Evolutionary conservation across 1,140 invertebrate species (phyloP).

Genomic region (Drosophila arawakana): DNA sequence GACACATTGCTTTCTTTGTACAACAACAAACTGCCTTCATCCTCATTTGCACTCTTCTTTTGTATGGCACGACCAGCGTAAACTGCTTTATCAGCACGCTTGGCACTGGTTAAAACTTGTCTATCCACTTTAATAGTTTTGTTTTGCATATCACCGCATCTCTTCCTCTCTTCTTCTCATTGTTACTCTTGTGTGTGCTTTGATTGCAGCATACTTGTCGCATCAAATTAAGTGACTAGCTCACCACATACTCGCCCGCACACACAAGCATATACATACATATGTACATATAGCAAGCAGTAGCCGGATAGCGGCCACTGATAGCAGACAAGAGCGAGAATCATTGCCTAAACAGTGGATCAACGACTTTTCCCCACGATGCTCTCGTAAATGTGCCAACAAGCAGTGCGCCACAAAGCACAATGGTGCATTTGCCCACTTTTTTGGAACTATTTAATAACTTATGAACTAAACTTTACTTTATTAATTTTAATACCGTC

Average conservation of each 20-base stretch:
- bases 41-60: slow-evolving; percentile 3
- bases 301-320: slow-evolving; percentile 53
- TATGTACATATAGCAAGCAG: slow-evolving; percentile 8
- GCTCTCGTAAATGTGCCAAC: slow-evolving; percentile 4
- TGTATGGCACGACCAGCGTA: slow-evolving; percentile 51
- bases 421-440: too few relatives aligned
- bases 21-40: background rate
- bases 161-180: background rate
- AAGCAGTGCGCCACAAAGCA: slow-evolving; percentile 10
- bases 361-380: slow-evolving; percentile 36
- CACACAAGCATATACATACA: background rate
- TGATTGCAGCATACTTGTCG: slow-evolving; percentile 61
- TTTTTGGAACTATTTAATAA: too few relatives aligned
- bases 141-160: slow-evolving; percentile 59
- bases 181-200: slow-evolving; percentile 26
- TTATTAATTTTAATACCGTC: too few relatives aligned
- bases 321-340: slow-evolving; percentile 48
- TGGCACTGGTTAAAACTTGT: slow-evolving; percentile 58
- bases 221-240: slow-evolving; percentile 61
- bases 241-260: slow-evolving; percentile 16
- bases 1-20: slow-evolving; percentile 41
- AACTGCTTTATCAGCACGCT: slow-evolving; percentile 58
- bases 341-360: slow-evolving; percentile 40
- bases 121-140: slow-evolving; percentile 66
- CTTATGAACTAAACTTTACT: too few relatives aligned